phyloP scores from a whole-genome alignment of 2,113 vertebrate species.

The Microtus ochrogaster region DNA sequence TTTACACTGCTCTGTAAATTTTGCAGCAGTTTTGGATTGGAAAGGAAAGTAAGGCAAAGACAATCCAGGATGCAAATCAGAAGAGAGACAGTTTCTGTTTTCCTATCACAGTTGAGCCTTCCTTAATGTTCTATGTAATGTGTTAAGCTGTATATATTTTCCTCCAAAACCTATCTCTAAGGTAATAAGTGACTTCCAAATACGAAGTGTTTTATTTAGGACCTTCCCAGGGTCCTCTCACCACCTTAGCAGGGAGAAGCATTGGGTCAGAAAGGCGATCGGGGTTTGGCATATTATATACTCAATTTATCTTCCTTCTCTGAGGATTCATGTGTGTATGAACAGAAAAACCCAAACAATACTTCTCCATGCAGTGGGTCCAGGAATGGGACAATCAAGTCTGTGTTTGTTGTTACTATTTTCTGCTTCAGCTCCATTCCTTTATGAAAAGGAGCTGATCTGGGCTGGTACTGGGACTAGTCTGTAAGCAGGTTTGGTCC shows the following conservation, averaged over 20 bases:
- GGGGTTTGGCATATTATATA: neutral
- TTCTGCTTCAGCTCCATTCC: no score
- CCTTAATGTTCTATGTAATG: neutral
- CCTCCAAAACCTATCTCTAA: neutral
- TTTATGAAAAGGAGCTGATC: neutral
- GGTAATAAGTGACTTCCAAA: neutral
- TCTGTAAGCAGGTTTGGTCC: neutral
- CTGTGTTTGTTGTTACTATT: neutral
- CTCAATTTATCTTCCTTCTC: neutral
- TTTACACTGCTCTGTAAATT: slow-evolving; percentile 52
- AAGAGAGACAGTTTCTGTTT: neutral
- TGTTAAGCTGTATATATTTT: neutral
- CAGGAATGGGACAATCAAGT: neutral
- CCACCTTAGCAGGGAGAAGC: neutral
- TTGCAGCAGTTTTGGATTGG: slow-evolving; percentile 41
- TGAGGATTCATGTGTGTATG: neutral
- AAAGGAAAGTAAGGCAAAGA: neutral
- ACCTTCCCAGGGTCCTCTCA: neutral
- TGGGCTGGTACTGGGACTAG: no score
- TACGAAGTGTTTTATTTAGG: neutral
- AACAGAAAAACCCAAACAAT: neutral
- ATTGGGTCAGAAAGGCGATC: neutral
- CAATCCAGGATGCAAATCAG: neutral
- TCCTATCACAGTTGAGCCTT: neutral
- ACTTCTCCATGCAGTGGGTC: neutral